Evolutionary conservation across 2,888 invertebrate species (phyloP).

Genomic region (Panzeria rudis): DNA sequence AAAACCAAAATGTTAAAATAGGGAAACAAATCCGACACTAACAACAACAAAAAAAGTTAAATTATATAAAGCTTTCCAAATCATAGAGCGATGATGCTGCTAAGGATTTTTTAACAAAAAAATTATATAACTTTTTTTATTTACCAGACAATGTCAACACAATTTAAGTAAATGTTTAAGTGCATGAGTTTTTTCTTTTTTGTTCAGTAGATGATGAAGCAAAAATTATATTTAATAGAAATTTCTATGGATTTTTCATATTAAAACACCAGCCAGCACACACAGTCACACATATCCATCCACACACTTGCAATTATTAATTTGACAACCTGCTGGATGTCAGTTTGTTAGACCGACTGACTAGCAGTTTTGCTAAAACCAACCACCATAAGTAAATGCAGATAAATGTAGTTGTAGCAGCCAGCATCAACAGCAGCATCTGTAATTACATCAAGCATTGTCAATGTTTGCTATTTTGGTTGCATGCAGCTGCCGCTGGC

Average conservation of each 20-base stretch:
- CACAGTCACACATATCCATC: not conserved
- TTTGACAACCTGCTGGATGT: constrained; percentile 47
- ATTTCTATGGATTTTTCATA: constrained; percentile 51
- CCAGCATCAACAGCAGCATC: not conserved
- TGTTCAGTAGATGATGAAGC: constrained; percentile 46
- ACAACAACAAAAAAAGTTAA: constrained; percentile 19
- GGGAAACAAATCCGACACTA: not conserved
- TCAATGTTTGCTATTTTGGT: constrained; percentile 54
- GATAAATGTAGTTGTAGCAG: not conserved
- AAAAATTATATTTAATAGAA: constrained; percentile 57
- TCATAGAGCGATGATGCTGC: constrained; percentile 13
- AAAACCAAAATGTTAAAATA: constrained; percentile 17
- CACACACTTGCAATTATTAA: constrained; percentile 3
- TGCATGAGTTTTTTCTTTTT: not conserved
- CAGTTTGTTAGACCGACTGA: not conserved
- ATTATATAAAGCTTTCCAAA: constrained; percentile 48
- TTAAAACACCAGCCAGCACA: not conserved
- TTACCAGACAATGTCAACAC: constrained; percentile 60
- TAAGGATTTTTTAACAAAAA: not conserved
- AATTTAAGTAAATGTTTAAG: constrained; percentile 58
- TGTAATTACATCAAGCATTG: constrained; percentile 40
- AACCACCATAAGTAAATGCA: constrained; percentile 35
- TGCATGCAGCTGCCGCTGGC: constrained; percentile 45
- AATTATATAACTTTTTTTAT: not conserved
- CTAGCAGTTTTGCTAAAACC: not conserved